These are phyloP conservation scores for Drosophila santomea DNA, from an alignment of 1,140 invertebrate species.

Conservation along the genomic window DNA sequence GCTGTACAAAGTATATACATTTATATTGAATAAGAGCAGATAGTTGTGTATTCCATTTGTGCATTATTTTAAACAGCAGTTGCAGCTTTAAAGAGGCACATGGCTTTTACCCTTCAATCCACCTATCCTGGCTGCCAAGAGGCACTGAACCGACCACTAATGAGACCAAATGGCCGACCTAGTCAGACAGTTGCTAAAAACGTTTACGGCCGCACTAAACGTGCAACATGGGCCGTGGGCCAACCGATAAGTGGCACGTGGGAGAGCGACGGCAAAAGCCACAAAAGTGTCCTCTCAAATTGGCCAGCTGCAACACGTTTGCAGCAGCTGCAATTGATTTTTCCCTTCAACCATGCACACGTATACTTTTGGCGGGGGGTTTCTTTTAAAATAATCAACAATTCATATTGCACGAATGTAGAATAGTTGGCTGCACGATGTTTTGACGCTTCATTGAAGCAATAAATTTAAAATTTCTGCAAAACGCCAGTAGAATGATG, in stretches of 20 bases:
- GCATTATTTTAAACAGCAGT: neutral
- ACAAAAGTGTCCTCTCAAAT: slow-evolving; percentile 70
- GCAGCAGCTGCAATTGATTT: slow-evolving; percentile 73
- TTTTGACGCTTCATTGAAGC: slow-evolving; percentile 67
- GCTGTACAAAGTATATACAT: too few relatives aligned
- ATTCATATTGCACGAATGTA: slow-evolving; percentile 48
- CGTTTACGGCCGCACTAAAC: slow-evolving; percentile 68
- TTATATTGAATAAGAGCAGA: too few relatives aligned
- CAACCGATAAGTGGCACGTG: slow-evolving; percentile 73
- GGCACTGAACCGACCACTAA: slow-evolving; percentile 60
- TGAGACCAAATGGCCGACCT: slow-evolving; percentile 76
- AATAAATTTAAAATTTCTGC: slow-evolving; percentile 71
- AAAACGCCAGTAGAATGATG: slow-evolving; percentile 60
- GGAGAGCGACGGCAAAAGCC: slow-evolving; percentile 38
- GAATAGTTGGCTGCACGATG: slow-evolving; percentile 14
- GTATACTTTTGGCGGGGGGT: neutral
- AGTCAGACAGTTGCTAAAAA: slow-evolving; percentile 77
- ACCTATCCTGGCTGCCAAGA: slow-evolving; percentile 36
- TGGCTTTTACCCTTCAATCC: neutral
- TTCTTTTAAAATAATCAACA: slow-evolving; percentile 41
- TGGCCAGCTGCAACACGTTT: slow-evolving; percentile 67
- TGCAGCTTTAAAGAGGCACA: neutral
- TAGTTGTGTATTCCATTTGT: too few relatives aligned
- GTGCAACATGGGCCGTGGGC: slow-evolving; percentile 62
- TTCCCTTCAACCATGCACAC: slow-evolving; percentile 7